phyloP scores from a whole-genome alignment of 1,140 invertebrate genomes.

The Penaeus vannamei region DNA sequence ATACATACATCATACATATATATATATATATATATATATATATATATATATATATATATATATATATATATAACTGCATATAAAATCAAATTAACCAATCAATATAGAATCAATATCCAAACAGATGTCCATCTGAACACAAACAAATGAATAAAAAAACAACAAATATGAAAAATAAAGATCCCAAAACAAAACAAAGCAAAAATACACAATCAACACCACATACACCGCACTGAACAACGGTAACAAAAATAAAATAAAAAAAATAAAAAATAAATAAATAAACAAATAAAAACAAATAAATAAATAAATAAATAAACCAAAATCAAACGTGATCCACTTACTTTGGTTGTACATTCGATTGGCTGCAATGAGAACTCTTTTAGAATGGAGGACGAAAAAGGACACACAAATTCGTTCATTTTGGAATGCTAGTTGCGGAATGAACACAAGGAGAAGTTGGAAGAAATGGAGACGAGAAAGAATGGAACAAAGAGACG shows the following conservation, averaged over 20 bases:
- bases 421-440: too few species aligned
- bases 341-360: constrained; percentile 31
- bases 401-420: too few species aligned
- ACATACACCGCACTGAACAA: too few species aligned
- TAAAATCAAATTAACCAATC: not conserved
- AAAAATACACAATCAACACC: too few species aligned
- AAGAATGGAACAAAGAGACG: not conserved
- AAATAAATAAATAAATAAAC: not conserved
- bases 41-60: too few species aligned
- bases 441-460: not conserved
- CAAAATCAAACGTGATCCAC: not conserved
- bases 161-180: too few species aligned
- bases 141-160: too few species aligned
- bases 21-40: not conserved
- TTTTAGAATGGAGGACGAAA: constrained; percentile 16
- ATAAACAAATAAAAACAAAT: too few species aligned
- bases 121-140: too few species aligned
- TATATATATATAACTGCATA: not conserved
- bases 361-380: constrained; percentile 26
- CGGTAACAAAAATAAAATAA: too few species aligned
- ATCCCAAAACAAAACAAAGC: too few species aligned
- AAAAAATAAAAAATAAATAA: too few species aligned
- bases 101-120: not conserved
- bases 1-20: not conserved
- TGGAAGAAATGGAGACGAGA: not conserved